A percentile compares a stretch with the other conserved stretches of the same genome.
phyloP scores from a whole-genome alignment of 2,797 vertebrate species.

The Premnoplex brunnescens region DNA sequence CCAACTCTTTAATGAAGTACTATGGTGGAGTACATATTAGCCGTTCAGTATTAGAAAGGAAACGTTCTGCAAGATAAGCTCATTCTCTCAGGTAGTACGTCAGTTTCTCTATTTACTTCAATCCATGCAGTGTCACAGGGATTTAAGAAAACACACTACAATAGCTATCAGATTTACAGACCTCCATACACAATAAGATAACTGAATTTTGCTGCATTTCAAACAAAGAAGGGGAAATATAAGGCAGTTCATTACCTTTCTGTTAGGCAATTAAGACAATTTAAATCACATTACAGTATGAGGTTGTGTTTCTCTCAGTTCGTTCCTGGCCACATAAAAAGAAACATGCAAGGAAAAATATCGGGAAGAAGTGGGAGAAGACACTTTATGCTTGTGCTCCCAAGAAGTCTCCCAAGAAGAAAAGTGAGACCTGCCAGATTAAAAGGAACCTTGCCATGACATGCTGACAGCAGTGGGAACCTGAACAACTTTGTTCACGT shows the following conservation, averaged over 20 bases:
- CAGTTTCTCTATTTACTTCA: background rate
- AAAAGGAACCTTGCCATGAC: background rate
- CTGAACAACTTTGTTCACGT: background rate
- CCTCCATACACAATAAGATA: background rate
- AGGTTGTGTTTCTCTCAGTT: background rate
- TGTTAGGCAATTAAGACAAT: background rate
- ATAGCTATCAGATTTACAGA: background rate
- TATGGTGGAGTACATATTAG: background rate
- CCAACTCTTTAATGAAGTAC: constrained; percentile 46
- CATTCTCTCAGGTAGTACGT: background rate
- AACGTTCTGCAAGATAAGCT: background rate
- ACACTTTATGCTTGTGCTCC: background rate
- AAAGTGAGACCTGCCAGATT: background rate
- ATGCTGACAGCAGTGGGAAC: background rate
- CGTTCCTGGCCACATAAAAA: background rate
- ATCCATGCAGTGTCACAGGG: background rate
- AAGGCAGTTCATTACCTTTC: background rate
- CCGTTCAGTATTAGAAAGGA: background rate
- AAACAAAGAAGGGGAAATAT: background rate
- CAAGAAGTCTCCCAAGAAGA: background rate
- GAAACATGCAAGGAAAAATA: background rate
- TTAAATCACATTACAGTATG: background rate
- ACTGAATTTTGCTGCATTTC: background rate
- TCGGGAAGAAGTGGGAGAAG: background rate
- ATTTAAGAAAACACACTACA: background rate